Conservation (phyloP, 2,113 vertebrate genomes). For the Psilopsiagon aymara region DNA sequence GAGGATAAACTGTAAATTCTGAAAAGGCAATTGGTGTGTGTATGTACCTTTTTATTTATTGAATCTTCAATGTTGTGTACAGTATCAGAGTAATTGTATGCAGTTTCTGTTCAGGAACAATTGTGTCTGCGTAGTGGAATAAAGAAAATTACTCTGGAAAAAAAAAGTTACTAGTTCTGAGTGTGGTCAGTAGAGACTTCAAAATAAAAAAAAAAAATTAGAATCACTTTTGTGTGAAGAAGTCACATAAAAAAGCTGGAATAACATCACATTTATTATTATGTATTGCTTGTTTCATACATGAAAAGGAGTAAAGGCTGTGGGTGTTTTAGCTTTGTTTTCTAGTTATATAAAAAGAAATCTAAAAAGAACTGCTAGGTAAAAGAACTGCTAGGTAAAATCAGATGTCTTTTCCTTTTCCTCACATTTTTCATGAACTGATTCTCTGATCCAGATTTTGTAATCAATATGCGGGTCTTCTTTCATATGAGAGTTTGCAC, state of each 20-base stretch:
- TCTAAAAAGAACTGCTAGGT: background rate
- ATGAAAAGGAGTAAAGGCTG: background rate
- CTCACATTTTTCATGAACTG: background rate
- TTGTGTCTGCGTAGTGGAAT: background rate
- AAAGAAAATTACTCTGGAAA: background rate
- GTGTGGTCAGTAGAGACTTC: background rate
- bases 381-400: background rate
- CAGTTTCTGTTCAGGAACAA: background rate
- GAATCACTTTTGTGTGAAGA: background rate
- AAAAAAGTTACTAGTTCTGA: background rate
- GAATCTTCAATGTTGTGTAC: background rate
- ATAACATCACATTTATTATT: background rate
- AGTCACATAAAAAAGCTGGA: background rate
- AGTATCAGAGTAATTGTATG: background rate
- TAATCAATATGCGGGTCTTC: background rate
- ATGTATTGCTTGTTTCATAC: background rate
- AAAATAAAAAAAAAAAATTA: background rate
- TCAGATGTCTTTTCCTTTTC: background rate
- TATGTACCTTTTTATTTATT: background rate
- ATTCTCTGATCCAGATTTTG: background rate
- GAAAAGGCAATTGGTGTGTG: background rate
- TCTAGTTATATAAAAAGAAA: background rate
- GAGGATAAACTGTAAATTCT: background rate
- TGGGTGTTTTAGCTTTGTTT: background rate
- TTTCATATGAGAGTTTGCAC: background rate